Percentiles rank a stretch among this genome's conserved stretches.
Evolutionary conservation across 2,113 vertebrate species (phyloP).

Genomic region (Verasper variegatus): DNA sequence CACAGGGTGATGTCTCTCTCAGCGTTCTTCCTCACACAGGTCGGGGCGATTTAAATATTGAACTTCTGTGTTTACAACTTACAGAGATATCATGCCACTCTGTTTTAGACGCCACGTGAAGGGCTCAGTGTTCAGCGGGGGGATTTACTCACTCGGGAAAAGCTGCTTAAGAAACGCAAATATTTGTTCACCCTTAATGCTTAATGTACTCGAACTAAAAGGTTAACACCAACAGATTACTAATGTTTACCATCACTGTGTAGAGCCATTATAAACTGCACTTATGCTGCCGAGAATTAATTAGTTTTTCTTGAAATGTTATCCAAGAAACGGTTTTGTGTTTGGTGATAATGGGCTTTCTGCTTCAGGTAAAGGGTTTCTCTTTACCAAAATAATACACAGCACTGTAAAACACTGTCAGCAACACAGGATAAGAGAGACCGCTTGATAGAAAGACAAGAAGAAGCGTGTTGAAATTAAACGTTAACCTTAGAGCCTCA

Average conservation of each 20-base stretch:
- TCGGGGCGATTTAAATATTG: constrained; percentile 40
- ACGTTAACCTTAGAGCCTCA: constrained; percentile 23
- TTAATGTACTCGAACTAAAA: not conserved
- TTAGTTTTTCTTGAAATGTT: constrained; percentile 5
- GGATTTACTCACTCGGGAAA: constrained; percentile 17
- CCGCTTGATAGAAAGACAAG: not conserved
- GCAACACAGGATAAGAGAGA: not conserved
- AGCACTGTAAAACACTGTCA: not conserved
- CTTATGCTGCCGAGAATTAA: not conserved
- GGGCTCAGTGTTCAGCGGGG: not conserved
- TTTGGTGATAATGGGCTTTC: not conserved
- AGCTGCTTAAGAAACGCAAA: constrained; percentile 22
- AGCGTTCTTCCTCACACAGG: constrained; percentile 30
- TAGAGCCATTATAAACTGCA: not conserved
- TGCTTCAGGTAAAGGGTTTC: not conserved
- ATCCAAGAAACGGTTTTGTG: not conserved
- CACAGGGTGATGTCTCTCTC: constrained; percentile 44
- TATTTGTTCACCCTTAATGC: constrained; percentile 4
- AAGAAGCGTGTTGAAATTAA: constrained; percentile 34
- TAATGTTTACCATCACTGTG: not conserved
- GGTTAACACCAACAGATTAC: not conserved
- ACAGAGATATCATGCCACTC: not conserved
- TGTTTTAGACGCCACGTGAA: not conserved
- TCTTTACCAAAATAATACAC: not conserved
- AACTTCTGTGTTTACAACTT: constrained; percentile 39